Conservation (phyloP, 2,888 invertebrate genomes). For the Drosophila nr. perissopoda region DNA sequence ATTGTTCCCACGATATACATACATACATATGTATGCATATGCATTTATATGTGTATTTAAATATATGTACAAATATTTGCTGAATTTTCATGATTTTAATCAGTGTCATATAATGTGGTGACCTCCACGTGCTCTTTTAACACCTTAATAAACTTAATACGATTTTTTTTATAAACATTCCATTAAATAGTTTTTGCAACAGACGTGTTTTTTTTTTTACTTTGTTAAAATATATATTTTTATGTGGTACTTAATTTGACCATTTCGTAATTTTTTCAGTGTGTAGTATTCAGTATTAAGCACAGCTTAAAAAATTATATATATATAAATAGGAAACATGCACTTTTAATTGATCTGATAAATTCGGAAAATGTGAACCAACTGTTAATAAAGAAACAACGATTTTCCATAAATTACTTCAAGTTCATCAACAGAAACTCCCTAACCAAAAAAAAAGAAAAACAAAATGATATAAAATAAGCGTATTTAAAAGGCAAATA, state of each 20-base stretch:
- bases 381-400: background rate
- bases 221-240: slow-evolving; percentile 9
- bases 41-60: background rate
- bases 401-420: background rate
- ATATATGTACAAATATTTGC: slow-evolving; percentile 38
- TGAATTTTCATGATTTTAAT: slow-evolving; percentile 60
- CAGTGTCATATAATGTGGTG: slow-evolving; percentile 40
- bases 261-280: slow-evolving; percentile 1
- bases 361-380: background rate
- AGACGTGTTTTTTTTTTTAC: slow-evolving; percentile 8
- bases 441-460: background rate
- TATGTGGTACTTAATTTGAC: slow-evolving; percentile 10
- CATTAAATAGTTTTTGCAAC: slow-evolving; percentile 26
- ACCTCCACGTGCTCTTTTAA: slow-evolving; percentile 22
- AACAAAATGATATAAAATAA: background rate
- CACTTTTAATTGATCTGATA: background rate
- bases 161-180: slow-evolving; percentile 27
- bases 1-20: slow-evolving; percentile 27
- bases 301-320: background rate
- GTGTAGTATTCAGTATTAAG: background rate
- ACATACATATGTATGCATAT: background rate
- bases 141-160: slow-evolving; percentile 49
- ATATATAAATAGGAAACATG: background rate
- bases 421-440: background rate
- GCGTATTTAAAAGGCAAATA: background rate